Conservation (phyloP, 2,888 invertebrate genomes). For the Trichopria drosophilae region DNA sequence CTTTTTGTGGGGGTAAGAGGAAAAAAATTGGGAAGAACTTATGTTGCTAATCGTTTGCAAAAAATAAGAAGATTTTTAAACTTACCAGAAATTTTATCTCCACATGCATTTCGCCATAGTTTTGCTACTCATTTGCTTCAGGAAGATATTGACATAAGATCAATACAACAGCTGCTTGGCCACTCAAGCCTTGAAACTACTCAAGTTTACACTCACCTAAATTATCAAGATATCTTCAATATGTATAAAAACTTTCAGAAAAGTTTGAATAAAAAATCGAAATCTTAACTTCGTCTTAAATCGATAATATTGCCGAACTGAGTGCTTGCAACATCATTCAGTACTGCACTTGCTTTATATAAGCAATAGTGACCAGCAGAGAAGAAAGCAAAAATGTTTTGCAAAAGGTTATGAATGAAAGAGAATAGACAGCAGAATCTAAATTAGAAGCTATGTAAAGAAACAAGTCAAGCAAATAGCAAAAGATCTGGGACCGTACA, state of each 20-base stretch:
- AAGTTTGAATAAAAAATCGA: slow-evolving; percentile 16
- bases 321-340: slow-evolving; percentile 10
- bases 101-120: slow-evolving; percentile 18
- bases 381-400: no score
- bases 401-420: no score
- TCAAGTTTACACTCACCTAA: slow-evolving; percentile 16
- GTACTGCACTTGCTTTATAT: slow-evolving; percentile 11
- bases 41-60: slow-evolving; percentile 17
- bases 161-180: slow-evolving; percentile 16
- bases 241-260: slow-evolving; percentile 16
- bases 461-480: no score
- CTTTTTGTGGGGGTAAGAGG: slow-evolving; percentile 16
- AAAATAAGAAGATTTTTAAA: slow-evolving; percentile 11
- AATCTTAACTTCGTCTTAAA: slow-evolving; percentile 16
- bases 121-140: slow-evolving; percentile 20
- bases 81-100: slow-evolving; percentile 15
- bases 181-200: slow-evolving; percentile 10
- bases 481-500: no score
- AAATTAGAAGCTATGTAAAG: no score
- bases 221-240: slow-evolving; percentile 19
- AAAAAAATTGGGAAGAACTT: slow-evolving; percentile 21
- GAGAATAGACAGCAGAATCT: no score
- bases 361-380: slow-evolving; percentile 6
- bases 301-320: slow-evolving; percentile 7
- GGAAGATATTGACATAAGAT: slow-evolving; percentile 13